A percentile compares a stretch with the other conserved stretches of the same genome.
Evolutionary conservation across 2,888 invertebrate genomes (phyloP).

Genomic region (Euphydryas editha): DNA sequence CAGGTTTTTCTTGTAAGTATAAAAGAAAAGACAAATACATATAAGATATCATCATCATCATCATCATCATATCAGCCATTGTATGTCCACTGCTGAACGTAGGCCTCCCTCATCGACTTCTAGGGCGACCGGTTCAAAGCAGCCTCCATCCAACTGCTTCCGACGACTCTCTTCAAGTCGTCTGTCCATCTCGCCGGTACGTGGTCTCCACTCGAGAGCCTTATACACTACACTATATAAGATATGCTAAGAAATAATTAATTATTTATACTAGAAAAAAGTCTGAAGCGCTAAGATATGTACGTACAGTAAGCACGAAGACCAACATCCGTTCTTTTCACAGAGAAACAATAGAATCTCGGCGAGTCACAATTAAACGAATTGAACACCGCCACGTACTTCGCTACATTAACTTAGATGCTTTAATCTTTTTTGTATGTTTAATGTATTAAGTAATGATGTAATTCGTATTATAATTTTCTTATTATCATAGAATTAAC

Average conservation of each 20-base stretch:
- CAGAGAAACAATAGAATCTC: slow-evolving; percentile 19
- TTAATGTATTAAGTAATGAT: slow-evolving; percentile 11
- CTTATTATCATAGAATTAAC: not conserved
- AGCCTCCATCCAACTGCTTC: too few species aligned
- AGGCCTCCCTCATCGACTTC: too few species aligned
- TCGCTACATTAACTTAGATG: slow-evolving; percentile 40
- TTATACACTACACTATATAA: too few species aligned
- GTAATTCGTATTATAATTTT: not conserved
- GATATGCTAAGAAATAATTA: not conserved
- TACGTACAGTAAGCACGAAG: not conserved
- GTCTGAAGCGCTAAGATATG: not conserved
- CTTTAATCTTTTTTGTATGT: slow-evolving; percentile 30
- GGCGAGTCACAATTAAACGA: slow-evolving; percentile 41
- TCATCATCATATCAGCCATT: too few species aligned
- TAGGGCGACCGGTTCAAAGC: too few species aligned
- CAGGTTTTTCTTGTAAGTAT: too few species aligned
- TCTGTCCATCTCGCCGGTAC: too few species aligned
- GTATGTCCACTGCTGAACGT: too few species aligned
- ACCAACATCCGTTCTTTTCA: not conserved
- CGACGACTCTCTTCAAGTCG: too few species aligned
- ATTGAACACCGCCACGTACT: slow-evolving; percentile 44
- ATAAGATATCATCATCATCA: too few species aligned
- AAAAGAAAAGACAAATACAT: too few species aligned
- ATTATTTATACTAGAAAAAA: slow-evolving; percentile 1
- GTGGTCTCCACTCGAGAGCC: too few species aligned